A percentile compares a stretch with the other conserved stretches of the same genome.
These are phyloP conservation scores for Triplophysa bombifrons DNA, from an alignment of 2,797 vertebrate species.

Conservation along the genomic window DNA sequence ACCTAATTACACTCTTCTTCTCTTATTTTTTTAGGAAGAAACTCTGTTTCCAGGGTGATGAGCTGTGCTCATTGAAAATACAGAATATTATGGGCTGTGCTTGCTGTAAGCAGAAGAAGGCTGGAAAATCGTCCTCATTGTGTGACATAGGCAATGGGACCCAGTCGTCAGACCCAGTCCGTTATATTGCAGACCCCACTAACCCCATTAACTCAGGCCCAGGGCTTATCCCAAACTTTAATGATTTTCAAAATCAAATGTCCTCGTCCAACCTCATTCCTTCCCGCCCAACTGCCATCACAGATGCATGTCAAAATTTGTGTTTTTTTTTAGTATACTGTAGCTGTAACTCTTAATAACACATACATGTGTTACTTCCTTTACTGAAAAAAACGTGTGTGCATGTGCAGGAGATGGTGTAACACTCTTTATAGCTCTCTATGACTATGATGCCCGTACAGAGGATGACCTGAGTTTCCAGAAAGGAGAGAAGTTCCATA, in stretches of 20 bases:
- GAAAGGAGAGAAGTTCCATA: slow-evolving; percentile 97
- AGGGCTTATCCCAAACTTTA: slow-evolving; percentile 76
- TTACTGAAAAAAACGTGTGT: slow-evolving; percentile 6
- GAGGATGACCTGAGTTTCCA: slow-evolving; percentile 91
- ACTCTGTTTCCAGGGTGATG: slow-evolving; percentile 68
- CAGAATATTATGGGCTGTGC: slow-evolving; percentile 88
- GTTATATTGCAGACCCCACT: slow-evolving; percentile 76
- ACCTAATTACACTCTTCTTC: slow-evolving; percentile 3
- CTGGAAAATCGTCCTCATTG: slow-evolving; percentile 63
- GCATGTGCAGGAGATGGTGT: slow-evolving; percentile 81
- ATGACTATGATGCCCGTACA: slow-evolving; percentile 93
- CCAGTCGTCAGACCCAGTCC: slow-evolving; percentile 62
- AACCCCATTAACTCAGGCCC: slow-evolving; percentile 47
- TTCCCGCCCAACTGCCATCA: slow-evolving; percentile 64
- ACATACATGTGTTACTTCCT: background rate
- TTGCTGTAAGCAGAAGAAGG: slow-evolving; percentile 89
- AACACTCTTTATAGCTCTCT: slow-evolving; percentile 90
- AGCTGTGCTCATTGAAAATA: slow-evolving; percentile 51
- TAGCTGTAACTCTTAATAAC: background rate
- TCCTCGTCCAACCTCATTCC: slow-evolving; percentile 55
- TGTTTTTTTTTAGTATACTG: background rate
- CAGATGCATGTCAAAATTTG: slow-evolving; percentile 63
- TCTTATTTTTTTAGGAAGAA: slow-evolving; percentile 57
- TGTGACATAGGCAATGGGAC: slow-evolving; percentile 59
- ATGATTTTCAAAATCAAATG: slow-evolving; percentile 74